Base-by-base conservation (phyloP, 1,140 invertebrate species). In the Drosophila sucinea region DNA sequence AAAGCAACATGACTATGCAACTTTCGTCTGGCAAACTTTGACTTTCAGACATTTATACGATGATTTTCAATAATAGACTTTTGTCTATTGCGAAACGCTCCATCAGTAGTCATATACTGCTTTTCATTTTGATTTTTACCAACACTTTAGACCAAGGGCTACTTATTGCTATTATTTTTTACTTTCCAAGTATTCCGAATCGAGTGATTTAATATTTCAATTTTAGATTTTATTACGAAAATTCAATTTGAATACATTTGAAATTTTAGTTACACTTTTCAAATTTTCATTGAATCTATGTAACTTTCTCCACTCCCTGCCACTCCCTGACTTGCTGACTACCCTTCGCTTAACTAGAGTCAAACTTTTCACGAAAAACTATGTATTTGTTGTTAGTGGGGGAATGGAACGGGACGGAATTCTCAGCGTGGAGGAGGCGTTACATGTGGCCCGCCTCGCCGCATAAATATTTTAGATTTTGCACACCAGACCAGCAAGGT, bases 391-490 rank as follows among this genome's bases (percentile, higher is more conserved):
- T 38, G 55, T 62, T 35, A 55, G 57, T 54, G 17, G 23, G 10
- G 25, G 23, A 27, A 25, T 27, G 44, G 44, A 7, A 47, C 7
- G 10, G 44, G 23, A 27, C 27, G 44, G 44, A 51, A 51, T 51
- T 27, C 44, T 51, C 27, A 51, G 27, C 41, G 44, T 10, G 44
- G 27, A 62, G 40, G n/a, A 47, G 60, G 44, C 76, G 79, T 77
- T 77, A 76, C 62, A 76, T 70, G 75, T 72, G 64, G 67, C 64
- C 79, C 65, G 80, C 61, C 64, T 63, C 64, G 79, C 69, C 79
- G 83, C 83, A 86, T 86, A 83, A 86, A 86, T 89, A 86, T 86
- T 87, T 86, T 86, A 86, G 83, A 87, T 79, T 72, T 83, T 79
- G 23, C 76, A 79, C 57, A 63, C 62, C 68, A 76, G 65, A 72